These are phyloP conservation scores for Teleiodes luculella DNA, from an alignment of 2,888 invertebrate species.

Conservation along the genomic window DNA sequence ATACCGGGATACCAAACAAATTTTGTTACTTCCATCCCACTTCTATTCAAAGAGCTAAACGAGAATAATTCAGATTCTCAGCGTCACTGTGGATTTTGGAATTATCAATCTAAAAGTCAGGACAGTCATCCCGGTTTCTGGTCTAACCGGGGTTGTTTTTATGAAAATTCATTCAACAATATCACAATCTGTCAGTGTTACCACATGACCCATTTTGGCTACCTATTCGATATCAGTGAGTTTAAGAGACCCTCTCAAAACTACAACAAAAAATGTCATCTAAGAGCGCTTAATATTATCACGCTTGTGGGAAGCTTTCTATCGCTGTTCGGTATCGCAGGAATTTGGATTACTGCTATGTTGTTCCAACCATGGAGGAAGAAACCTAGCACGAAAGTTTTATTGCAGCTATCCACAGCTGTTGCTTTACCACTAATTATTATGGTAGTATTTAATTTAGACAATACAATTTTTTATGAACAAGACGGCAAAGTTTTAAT, in stretches of 20 bases:
- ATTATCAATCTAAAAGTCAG: slow-evolving; percentile 52
- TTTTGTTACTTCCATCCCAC: slow-evolving; percentile 73
- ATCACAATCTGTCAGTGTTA: slow-evolving; percentile 69
- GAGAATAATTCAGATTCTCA: slow-evolving; percentile 33
- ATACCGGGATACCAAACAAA: slow-evolving; percentile 78
- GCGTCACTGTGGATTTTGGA: slow-evolving; percentile 80
- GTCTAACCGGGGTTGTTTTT: slow-evolving; percentile 76
- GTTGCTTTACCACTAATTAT: slow-evolving; percentile 79
- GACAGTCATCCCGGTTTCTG: slow-evolving; percentile 61
- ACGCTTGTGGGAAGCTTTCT: slow-evolving; percentile 78
- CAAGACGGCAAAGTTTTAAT: slow-evolving; percentile 36
- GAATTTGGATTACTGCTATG: slow-evolving; percentile 78
- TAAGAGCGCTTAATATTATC: slow-evolving; percentile 73
- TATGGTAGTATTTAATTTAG: slow-evolving; percentile 58
- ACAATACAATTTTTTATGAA: slow-evolving; percentile 42
- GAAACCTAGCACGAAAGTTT: slow-evolving; percentile 81
- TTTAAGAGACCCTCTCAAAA: slow-evolving; percentile 20
- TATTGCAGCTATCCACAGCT: slow-evolving; percentile 81
- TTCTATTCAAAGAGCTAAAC: slow-evolving; percentile 63
- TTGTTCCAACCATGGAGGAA: slow-evolving; percentile 80
- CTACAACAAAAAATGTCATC: slow-evolving; percentile 41
- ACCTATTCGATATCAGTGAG: slow-evolving; percentile 59
- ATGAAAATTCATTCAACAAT: slow-evolving; percentile 39
- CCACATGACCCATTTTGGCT: slow-evolving; percentile 81
- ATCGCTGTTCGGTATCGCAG: slow-evolving; percentile 77